phyloP scores from a whole-genome alignment of 2,113 vertebrate genomes.

The Mohoua ochrocephala region DNA sequence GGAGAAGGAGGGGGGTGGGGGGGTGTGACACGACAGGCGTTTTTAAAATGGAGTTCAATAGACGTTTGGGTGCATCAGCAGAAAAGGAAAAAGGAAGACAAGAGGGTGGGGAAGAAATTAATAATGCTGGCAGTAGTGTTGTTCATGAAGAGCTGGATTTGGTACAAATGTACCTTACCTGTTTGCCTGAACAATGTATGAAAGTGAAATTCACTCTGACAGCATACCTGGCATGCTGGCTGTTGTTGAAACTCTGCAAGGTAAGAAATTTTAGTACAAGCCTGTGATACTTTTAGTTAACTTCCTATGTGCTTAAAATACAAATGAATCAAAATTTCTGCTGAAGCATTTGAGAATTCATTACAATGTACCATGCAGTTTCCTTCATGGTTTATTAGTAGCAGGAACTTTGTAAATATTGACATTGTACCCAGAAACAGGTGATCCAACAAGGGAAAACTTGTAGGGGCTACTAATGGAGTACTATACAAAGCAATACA shows the following conservation, averaged over 20 bases:
- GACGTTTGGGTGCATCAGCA: slow-evolving; percentile 8
- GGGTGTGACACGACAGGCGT: rapidly evolving
- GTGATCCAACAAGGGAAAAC: neutral
- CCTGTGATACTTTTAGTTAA: neutral
- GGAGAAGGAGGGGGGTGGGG: neutral
- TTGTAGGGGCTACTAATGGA: neutral
- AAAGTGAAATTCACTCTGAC: slow-evolving; percentile 63
- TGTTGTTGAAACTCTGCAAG: slow-evolving; percentile 73
- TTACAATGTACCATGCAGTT: neutral
- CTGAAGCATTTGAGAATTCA: neutral
- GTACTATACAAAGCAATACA: neutral
- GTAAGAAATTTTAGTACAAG: slow-evolving; percentile 54
- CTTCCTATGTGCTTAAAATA: neutral
- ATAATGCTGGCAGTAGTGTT: neutral
- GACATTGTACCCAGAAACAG: neutral
- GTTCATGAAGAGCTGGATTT: slow-evolving; percentile 32
- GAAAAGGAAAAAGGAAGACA: neutral
- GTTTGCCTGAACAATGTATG: slow-evolving; percentile 57
- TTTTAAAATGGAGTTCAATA: slow-evolving; percentile 48
- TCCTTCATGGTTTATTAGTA: neutral
- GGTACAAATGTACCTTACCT: slow-evolving; percentile 38
- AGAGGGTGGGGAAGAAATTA: neutral
- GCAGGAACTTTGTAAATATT: neutral
- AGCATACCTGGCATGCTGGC: slow-evolving; percentile 67
- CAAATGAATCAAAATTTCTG: neutral